These are phyloP conservation scores for Agrotis exclamationis DNA, from an alignment of 2,888 invertebrate species.

Conservation along the genomic window DNA sequence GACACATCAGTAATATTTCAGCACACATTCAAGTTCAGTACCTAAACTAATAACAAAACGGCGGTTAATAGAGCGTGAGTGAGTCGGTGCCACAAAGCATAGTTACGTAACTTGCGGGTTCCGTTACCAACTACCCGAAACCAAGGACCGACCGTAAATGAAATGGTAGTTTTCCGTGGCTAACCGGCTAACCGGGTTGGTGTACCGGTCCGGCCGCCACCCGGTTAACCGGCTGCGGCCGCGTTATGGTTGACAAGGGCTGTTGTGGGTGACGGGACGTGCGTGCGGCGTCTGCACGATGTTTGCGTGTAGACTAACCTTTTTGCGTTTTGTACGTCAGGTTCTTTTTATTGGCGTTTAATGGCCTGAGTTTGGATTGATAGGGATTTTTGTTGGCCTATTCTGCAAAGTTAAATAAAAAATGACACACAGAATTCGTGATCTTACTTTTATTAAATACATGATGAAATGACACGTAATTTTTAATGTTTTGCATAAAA, in stretches of 20 bases:
- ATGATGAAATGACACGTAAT: not conserved
- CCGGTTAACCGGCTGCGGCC: conserved; percentile 82
- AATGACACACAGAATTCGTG: not conserved
- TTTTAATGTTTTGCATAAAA: not conserved
- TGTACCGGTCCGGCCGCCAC: conserved; percentile 61
- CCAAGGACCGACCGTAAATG: conserved; percentile 89
- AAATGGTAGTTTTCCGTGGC: conserved; percentile 89
- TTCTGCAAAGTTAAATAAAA: not conserved
- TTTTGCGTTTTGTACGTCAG: conserved; percentile 33
- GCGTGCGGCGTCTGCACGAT: conserved; percentile 77
- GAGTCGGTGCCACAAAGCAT: conserved; percentile 82
- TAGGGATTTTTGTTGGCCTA: not conserved
- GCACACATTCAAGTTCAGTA: conserved; percentile 55
- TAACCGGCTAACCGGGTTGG: conserved; percentile 75
- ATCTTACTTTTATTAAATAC: not conserved
- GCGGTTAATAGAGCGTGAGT: conserved; percentile 76
- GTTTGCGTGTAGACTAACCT: conserved; percentile 74
- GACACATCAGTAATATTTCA: conserved; percentile 37
- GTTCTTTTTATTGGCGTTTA: conserved; percentile 44
- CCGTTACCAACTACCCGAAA: conserved; percentile 87
- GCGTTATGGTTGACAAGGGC: conserved; percentile 90
- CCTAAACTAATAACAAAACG: conserved; percentile 72
- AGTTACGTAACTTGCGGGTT: conserved; percentile 87
- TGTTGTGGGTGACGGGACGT: conserved; percentile 83
- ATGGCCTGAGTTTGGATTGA: conserved; percentile 22